These are phyloP conservation scores for Micrastur ruficollis DNA, from an alignment of 2,797 vertebrate species.

Conservation along the genomic window DNA sequence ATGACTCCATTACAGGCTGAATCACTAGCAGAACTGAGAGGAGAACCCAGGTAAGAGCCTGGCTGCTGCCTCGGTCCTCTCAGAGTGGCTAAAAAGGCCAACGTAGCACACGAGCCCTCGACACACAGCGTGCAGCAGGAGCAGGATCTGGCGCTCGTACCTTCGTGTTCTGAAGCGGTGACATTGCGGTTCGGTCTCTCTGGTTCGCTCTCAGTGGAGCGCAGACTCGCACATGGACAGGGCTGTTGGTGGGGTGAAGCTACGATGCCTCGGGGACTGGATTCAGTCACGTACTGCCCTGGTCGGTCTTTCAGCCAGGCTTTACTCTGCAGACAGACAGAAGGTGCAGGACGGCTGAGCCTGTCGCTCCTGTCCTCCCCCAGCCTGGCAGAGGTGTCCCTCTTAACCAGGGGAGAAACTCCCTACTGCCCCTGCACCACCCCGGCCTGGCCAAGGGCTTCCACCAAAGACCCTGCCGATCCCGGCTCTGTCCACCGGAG, in stretches of 20 bases:
- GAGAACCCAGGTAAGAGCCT: not conserved
- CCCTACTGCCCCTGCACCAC: too few species aligned
- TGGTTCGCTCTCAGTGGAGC: not conserved
- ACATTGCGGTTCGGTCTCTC: not conserved
- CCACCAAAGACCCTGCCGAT: not conserved
- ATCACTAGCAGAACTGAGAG: not conserved
- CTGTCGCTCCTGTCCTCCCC: not conserved
- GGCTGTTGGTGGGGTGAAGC: not conserved
- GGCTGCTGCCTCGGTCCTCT: not conserved
- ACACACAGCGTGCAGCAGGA: not conserved
- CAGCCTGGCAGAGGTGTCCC: not conserved
- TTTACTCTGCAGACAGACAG: not conserved
- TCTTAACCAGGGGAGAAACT: not conserved
- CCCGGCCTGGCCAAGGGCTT: not conserved
- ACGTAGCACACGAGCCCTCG: not conserved
- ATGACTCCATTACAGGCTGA: not conserved
- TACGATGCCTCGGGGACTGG: too few species aligned
- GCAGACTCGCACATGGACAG: not conserved
- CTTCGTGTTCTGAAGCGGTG: not conserved
- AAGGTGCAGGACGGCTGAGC: not conserved
- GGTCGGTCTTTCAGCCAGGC: not conserved
- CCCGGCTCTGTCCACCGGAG: rapidly evolving
- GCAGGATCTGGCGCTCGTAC: not conserved
- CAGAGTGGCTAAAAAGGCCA: not conserved
- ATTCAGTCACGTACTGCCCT: not conserved